Conservation (phyloP, 2,113 vertebrate genomes). For the Myocastor coypus region DNA sequence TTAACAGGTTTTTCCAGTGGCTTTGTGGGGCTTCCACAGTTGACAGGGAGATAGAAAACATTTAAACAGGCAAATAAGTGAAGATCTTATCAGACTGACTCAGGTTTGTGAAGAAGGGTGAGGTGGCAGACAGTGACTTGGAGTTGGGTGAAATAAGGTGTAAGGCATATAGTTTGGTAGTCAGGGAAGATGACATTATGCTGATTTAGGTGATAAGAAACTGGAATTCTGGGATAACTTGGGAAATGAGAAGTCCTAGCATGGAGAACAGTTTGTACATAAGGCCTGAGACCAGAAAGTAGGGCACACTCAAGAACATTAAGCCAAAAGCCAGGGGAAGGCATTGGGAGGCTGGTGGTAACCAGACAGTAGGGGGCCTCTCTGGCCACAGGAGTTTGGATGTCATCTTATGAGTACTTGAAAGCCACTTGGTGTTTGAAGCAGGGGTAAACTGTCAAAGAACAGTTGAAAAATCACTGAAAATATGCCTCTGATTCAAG, state of each 20-base stretch:
- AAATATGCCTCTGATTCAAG: background rate
- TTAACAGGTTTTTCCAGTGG: constrained; percentile 54
- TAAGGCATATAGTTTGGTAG: too few relatives aligned
- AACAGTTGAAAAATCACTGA: background rate
- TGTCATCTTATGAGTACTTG: background rate
- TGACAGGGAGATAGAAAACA: background rate
- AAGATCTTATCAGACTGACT: constrained; percentile 42
- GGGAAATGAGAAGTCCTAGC: background rate
- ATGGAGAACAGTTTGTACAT: background rate
- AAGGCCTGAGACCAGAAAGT: background rate
- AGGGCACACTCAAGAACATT: background rate
- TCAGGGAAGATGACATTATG: background rate
- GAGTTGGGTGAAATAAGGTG: accelerated
- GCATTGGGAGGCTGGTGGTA: background rate
- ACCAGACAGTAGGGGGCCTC: background rate
- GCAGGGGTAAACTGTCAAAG: background rate
- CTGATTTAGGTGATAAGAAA: background rate
- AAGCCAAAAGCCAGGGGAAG: background rate
- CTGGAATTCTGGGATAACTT: background rate
- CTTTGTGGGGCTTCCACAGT: background rate
- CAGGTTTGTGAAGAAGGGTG: background rate
- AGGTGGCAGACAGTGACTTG: background rate
- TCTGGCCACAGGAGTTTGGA: background rate
- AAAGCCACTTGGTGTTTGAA: background rate
- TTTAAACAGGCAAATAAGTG: constrained; percentile 53